Conservation (phyloP, 2,113 vertebrate genomes). For the Myocastor coypus region DNA sequence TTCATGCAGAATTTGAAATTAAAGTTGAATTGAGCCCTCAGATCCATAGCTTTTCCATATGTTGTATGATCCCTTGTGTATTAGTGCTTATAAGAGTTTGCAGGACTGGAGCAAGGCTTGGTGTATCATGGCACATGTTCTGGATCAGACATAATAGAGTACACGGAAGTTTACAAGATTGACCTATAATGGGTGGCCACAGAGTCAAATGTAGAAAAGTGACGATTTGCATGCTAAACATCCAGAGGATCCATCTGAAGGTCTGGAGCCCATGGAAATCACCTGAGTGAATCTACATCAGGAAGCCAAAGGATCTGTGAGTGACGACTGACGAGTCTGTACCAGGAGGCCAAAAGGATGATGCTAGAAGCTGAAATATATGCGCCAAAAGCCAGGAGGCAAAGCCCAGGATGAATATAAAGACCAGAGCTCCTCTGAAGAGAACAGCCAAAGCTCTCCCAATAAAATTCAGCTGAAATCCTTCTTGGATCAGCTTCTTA, state of each 20-base stretch:
- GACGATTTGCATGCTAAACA: background rate
- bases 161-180: background rate
- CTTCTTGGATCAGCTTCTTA: background rate
- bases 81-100: background rate
- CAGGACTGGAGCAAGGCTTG: background rate
- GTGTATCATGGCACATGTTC: background rate
- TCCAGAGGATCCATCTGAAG: background rate
- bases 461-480: background rate
- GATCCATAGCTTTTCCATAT: background rate
- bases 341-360: background rate
- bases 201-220: background rate
- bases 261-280: background rate
- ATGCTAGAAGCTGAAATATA: background rate
- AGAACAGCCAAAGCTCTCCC: background rate
- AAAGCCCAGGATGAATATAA: background rate
- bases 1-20: constrained; percentile 52
- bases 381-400: background rate
- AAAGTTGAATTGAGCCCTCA: background rate
- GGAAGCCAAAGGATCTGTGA: background rate
- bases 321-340: background rate
- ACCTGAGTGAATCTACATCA: background rate
- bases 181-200: background rate
- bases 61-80: background rate
- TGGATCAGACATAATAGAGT: background rate
- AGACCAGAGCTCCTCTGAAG: background rate